phyloP scores from a whole-genome alignment of 2,888 invertebrate genomes.

The Candidula unifasciata region DNA sequence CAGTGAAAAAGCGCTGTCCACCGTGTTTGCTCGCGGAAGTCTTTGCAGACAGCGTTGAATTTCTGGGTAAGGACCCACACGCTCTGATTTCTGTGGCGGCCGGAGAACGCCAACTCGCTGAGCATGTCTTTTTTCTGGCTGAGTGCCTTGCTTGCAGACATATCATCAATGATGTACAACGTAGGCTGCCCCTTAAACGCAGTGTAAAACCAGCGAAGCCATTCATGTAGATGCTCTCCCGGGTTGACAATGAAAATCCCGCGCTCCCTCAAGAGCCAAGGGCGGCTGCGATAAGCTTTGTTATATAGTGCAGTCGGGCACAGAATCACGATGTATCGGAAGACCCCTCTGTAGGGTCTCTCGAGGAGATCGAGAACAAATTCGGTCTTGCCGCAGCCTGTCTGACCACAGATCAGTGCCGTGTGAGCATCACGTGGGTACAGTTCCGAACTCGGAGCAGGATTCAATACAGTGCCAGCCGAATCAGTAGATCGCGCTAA shows the following conservation, averaged over 20 bases:
- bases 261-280: background rate
- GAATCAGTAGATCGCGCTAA: background rate
- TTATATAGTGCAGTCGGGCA: background rate
- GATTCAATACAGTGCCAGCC: too few species aligned
- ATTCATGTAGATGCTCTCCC: background rate
- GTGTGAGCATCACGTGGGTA: background rate
- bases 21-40: background rate
- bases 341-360: background rate
- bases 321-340: background rate
- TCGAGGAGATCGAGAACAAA: background rate
- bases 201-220: background rate
- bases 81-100: background rate
- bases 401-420: background rate
- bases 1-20: conserved; percentile 23
- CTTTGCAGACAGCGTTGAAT: background rate
- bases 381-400: background rate
- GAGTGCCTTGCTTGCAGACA: background rate
- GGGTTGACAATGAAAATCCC: background rate
- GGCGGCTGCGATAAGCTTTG: background rate
- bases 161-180: background rate
- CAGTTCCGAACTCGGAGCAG: background rate
- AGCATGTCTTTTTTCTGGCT: background rate
- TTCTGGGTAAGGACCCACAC: background rate
- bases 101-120: background rate
- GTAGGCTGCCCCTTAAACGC: background rate